Conservation (phyloP, 2,113 vertebrate species). For the Neomonachus schauinslandi region DNA sequence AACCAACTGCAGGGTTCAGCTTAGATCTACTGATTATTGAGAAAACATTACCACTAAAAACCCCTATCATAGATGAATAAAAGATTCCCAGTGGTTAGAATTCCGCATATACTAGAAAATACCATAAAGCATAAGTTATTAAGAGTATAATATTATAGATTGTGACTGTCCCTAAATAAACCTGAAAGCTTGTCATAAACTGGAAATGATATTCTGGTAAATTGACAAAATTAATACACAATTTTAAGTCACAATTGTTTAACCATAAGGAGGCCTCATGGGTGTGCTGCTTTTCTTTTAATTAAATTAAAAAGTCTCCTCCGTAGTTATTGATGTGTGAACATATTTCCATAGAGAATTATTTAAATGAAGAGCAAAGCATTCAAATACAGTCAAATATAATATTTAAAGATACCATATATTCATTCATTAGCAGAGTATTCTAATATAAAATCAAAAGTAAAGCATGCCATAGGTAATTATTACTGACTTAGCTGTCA, state of each 20-base stretch:
- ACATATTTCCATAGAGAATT: slow-evolving; percentile 86
- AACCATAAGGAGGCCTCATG: slow-evolving; percentile 79
- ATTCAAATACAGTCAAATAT: slow-evolving; percentile 82
- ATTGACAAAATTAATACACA: slow-evolving; percentile 90
- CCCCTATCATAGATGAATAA: slow-evolving; percentile 35
- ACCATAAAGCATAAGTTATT: slow-evolving; percentile 81
- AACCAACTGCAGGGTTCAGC: slow-evolving; percentile 45
- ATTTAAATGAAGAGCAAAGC: slow-evolving; percentile 86
- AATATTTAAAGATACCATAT: slow-evolving; percentile 78
- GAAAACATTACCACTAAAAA: slow-evolving; percentile 68
- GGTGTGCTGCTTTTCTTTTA: slow-evolving; percentile 80
- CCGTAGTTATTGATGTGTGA: slow-evolving; percentile 76
- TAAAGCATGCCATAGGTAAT: slow-evolving; percentile 89
- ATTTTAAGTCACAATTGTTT: slow-evolving; percentile 85
- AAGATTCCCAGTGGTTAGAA: slow-evolving; percentile 70
- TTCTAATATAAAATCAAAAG: slow-evolving; percentile 82
- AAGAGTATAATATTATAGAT: slow-evolving; percentile 76
- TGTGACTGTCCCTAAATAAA: slow-evolving; percentile 84
- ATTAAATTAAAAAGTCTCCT: slow-evolving; percentile 84
- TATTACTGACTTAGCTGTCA: slow-evolving; percentile 89
- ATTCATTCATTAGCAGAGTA: slow-evolving; percentile 82
- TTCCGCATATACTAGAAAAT: slow-evolving; percentile 60
- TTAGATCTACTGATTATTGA: slow-evolving; percentile 57
- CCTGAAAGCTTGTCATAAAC: slow-evolving; percentile 89
- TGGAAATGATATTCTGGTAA: slow-evolving; percentile 86